A percentile compares a stretch with the other conserved stretches of the same genome.
These are phyloP conservation scores for Syngnathus typhle DNA, from an alignment of 2,113 vertebrate species.

Conservation along the genomic window DNA sequence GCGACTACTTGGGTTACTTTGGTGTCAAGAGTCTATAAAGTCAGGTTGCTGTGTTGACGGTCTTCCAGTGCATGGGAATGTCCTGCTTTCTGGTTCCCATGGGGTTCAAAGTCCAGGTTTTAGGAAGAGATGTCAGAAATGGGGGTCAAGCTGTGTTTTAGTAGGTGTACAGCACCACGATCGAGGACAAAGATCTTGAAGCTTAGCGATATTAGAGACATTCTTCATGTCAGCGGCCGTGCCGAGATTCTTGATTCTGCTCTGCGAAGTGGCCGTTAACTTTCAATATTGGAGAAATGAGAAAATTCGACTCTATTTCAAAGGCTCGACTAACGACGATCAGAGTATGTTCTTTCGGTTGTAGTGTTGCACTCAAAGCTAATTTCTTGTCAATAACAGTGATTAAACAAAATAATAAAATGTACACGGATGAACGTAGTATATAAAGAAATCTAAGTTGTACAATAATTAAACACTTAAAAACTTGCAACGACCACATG, in stretches of 20 bases:
- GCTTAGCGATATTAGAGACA: slow-evolving; percentile 37
- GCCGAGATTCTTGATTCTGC: slow-evolving; percentile 62
- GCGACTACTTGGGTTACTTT: slow-evolving; percentile 18
- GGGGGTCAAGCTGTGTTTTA: not conserved
- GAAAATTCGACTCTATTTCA: slow-evolving; percentile 13
- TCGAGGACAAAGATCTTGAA: slow-evolving; percentile 47
- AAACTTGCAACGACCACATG: slow-evolving; percentile 73
- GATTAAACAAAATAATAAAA: slow-evolving; percentile 20
- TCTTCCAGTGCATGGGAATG: not conserved
- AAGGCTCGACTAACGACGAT: slow-evolving; percentile 45
- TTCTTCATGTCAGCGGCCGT: slow-evolving; percentile 31
- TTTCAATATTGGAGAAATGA: slow-evolving; percentile 18
- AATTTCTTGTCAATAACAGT: slow-evolving; percentile 23
- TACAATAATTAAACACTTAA: slow-evolving; percentile 52
- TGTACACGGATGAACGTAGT: slow-evolving; percentile 22
- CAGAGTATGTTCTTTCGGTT: slow-evolving; percentile 29
- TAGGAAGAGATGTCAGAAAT: slow-evolving; percentile 2
- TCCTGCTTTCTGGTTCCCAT: slow-evolving; percentile 8
- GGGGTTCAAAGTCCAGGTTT: slow-evolving; percentile 19
- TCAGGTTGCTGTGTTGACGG: slow-evolving; percentile 6
- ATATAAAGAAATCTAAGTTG: slow-evolving; percentile 38
- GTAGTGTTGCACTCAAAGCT: slow-evolving; percentile 16
- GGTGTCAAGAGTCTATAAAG: slow-evolving; percentile 22
- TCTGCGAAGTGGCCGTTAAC: slow-evolving; percentile 64
- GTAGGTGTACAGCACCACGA: slow-evolving; percentile 23